phyloP scores from a whole-genome alignment of 2,797 vertebrate species.

The Benthosema pterotum region DNA sequence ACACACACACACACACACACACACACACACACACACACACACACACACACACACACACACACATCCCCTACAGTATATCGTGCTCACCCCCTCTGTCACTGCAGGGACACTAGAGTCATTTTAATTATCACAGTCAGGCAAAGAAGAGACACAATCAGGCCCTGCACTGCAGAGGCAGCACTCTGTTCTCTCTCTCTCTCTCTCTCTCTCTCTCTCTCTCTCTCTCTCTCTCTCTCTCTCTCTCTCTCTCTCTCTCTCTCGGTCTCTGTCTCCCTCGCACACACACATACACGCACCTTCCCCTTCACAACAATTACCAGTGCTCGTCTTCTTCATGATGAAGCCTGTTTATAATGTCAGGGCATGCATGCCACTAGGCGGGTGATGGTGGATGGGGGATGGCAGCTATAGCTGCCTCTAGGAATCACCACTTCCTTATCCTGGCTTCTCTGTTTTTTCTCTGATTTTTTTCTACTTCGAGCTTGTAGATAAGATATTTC shows the following conservation, averaged over 20 bases:
- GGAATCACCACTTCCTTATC: slow-evolving; percentile 25
- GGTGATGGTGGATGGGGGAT: neutral
- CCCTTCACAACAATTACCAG: slow-evolving; percentile 55
- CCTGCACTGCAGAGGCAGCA: neutral
- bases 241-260: no score
- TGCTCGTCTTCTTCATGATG: slow-evolving; percentile 45
- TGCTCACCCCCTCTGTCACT: slow-evolving; percentile 34
- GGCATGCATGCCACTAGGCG: slow-evolving; percentile 21
- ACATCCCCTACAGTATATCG: slow-evolving; percentile 8
- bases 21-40: no score
- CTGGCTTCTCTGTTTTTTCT: no score
- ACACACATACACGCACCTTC: slow-evolving; percentile 11
- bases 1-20: no score
- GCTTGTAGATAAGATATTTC: no score
- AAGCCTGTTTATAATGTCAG: slow-evolving; percentile 58
- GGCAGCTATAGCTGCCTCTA: slow-evolving; percentile 22
- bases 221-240: slow-evolving; percentile 9
- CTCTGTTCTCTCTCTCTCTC: no score
- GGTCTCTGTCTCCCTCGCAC: no score
- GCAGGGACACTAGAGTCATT: slow-evolving; percentile 42
- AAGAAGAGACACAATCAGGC: slow-evolving; percentile 68
- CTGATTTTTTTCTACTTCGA: no score
- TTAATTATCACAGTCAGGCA: slow-evolving; percentile 67
- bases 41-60: slow-evolving; percentile 51
- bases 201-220: slow-evolving; percentile 16